Conservation (phyloP, 2,113 vertebrate genomes). For the Excalfactoria chinensis region DNA sequence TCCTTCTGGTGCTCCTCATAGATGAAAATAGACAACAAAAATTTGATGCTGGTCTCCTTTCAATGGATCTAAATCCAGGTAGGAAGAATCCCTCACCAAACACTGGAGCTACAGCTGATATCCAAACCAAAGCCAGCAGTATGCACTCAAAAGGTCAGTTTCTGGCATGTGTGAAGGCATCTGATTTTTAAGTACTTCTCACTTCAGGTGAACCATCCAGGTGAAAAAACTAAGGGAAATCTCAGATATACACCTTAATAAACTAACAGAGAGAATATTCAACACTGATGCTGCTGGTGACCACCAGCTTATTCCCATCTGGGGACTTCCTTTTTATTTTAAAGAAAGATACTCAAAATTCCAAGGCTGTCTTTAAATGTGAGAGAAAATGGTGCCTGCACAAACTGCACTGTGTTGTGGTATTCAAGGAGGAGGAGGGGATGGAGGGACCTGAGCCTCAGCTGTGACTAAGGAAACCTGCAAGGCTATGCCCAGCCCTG, state of each 20-base stretch:
- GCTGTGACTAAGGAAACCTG: background rate
- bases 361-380: background rate
- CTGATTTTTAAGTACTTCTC: background rate
- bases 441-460: background rate
- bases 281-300: too few species aligned
- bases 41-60: constrained; percentile 69
- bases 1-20: constrained; percentile 85
- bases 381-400: background rate
- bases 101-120: background rate
- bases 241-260: too few species aligned
- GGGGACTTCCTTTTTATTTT: too few species aligned
- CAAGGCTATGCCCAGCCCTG: background rate
- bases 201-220: too few species aligned
- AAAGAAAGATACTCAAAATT: background rate
- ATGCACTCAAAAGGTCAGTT: background rate
- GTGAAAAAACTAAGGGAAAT: too few species aligned
- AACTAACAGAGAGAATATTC: too few species aligned
- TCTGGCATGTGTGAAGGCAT: background rate
- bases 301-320: too few species aligned
- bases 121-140: background rate
- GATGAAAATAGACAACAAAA: constrained; percentile 40
- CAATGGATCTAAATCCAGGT: background rate
- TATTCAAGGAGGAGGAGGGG: background rate
- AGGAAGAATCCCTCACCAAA: background rate
- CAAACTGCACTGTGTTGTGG: background rate